phyloP scores from a whole-genome alignment of 2,888 invertebrate genomes.

The Clistopyga incitator region DNA sequence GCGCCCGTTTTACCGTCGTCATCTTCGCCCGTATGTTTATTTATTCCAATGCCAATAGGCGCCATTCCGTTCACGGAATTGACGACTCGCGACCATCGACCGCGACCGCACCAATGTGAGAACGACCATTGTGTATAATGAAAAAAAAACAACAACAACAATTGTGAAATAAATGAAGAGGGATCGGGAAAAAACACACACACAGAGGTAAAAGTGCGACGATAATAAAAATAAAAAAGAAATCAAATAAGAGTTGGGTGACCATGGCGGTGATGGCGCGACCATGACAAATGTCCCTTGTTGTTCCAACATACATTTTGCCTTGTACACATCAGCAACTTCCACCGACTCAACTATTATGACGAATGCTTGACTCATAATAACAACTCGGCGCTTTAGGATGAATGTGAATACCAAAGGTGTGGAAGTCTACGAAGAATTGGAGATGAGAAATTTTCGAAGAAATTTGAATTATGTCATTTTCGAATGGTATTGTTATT shows the following conservation, averaged over 20 bases:
- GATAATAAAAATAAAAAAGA: background rate
- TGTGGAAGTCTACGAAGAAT: background rate
- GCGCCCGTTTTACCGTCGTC: constrained; percentile 45
- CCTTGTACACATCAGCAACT: constrained; percentile 35
- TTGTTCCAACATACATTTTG: constrained; percentile 33
- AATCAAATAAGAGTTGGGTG: background rate
- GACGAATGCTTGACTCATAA: constrained; percentile 57
- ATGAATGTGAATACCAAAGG: background rate
- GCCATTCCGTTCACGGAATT: constrained; percentile 44
- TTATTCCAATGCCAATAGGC: constrained; percentile 37
- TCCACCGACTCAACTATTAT: constrained; percentile 23
- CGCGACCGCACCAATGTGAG: constrained; percentile 28
- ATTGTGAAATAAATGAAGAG: background rate
- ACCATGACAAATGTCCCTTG: constrained; percentile 58
- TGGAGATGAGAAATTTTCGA: too few species aligned
- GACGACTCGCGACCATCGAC: constrained; percentile 42
- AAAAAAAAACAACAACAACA: constrained; percentile 13
- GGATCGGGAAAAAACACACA: background rate
- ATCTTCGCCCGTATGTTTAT: constrained; percentile 57
- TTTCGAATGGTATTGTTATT: too few species aligned
- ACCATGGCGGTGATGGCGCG: constrained; percentile 22
- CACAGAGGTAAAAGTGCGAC: background rate
- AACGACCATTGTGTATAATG: constrained; percentile 2
- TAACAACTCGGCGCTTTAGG: background rate
- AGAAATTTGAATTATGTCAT: too few species aligned